Evolutionary conservation across 2,113 vertebrate genomes (phyloP), one percentile per base, ranked within the genome.

Genomic region (Benitochromis conjunctus): DNA sequence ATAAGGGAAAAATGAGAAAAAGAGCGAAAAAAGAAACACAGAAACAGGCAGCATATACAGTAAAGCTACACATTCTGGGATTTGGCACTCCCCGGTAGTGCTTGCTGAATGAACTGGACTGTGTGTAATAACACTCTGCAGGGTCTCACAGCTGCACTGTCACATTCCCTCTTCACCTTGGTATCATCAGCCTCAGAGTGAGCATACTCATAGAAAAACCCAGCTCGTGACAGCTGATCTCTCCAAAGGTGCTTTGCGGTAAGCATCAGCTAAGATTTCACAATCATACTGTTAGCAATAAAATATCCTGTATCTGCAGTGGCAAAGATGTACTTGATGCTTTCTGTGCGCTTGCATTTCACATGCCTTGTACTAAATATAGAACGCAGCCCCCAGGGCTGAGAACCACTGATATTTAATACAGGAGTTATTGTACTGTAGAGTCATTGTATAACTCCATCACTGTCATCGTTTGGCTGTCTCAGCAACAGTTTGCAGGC

Each of bases 381-480:
- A 91, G 92, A 84, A 78, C 26, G 24, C 19, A 82, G 81, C 88
- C 83, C 51, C 41, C 19, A 21, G 83, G 51, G 83, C 51, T 76
- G 86, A 92, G 71, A 91, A 81, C 19, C 48, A 79, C 79, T 64
- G 86, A 81, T 94, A 83, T 93, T 92, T 83, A 82, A 82, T 74
- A 66, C 71, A 78, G 19, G 64, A 80, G 57, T 60, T 85, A 86
- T 90, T 55, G 83, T 85, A 64, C 80, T 81, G 62, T 62, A 26
- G 77, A 88, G 56, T 80, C 58, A 58, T 82, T 89, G 82, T 74
- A 88, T 54, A 79, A 74, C 85, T 87, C 82, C 43, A 51, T 89
- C 88, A 90, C 58, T 87, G 83, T 92, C 90, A 88, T 76, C 64
- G 62, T 90, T 91, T 81, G 56, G 88, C 90, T 90, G 82, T 79